Base-by-base conservation (phyloP, 53 echinoderm and acorn worm species). In the Henricia sp. region DNA sequence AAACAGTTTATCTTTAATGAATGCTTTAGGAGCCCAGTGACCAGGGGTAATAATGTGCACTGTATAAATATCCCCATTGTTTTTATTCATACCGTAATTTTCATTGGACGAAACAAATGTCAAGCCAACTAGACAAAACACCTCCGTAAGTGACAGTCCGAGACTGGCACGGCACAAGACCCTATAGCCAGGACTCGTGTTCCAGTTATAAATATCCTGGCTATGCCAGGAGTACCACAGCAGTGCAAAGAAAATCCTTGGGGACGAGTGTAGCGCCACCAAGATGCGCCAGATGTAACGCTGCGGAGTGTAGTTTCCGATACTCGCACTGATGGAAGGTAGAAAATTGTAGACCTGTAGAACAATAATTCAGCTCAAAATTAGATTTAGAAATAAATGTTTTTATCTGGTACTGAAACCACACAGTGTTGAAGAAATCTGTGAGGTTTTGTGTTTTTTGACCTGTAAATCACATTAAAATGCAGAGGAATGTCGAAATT, bases 241-340 rank as follows among this genome's bases (percentile, higher is more conserved):
- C 3, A 77, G 56, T 38, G 90, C 86, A 60, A 80, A 64, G 14
- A 90, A 51, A 35, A 90, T 50, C 29, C 90, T 69, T 2, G 90
- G 90, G 0, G 85, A 43, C 12, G 60, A 28, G 65, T 90, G 90
- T 3, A 90, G 58, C 19, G 85, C 90, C 19, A 90, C 85, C 10
- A 62, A 85, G 14, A 86, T 60, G 59, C 90, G 85, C 90, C 90
- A 90, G 44, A 90, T 86, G 66, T 90, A 90, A 2, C 78, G 76
- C 82, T 90, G 90, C 2, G 90, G 90, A 33, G 78, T 63, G 72
- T 38, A 86, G 53, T 85, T 76, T 14, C 90, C 90, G 38, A 90
- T 90, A 12, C 77, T 66, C 17, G 90, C 70, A 69, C 90, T 90
- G 35, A 90, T 71, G 19, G 90, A 90, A 27, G 90, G 90, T 26